These are phyloP conservation scores for Drosophila asahinai DNA, from an alignment of 1,140 invertebrate genomes.

Conservation along the genomic window DNA sequence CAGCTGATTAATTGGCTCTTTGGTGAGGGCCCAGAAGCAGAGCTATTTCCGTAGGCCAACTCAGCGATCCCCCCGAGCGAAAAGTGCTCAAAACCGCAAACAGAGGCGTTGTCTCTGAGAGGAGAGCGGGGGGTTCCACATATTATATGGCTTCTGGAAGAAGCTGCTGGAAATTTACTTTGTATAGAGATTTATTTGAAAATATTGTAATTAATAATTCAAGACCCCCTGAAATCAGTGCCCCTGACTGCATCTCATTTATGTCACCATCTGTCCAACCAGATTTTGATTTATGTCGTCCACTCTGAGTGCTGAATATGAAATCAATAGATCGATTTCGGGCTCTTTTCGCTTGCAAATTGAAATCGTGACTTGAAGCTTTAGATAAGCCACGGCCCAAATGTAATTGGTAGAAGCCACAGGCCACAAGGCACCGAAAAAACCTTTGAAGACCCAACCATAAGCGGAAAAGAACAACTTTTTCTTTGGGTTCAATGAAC, in stretches of 20 bases:
- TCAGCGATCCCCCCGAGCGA: conserved; percentile 11
- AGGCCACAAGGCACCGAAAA: neutral
- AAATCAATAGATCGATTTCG: conserved; percentile 81
- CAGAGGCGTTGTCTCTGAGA: conserved; percentile 13
- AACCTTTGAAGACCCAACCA: conserved; percentile 7
- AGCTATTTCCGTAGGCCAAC: conserved; percentile 51
- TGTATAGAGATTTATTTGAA: neutral
- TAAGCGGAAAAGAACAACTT: conserved; percentile 11
- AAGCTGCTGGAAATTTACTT: neutral
- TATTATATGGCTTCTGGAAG: neutral
- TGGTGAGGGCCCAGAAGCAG: conserved; percentile 1
- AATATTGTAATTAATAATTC: too few relatives aligned
- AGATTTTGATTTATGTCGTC: conserved; percentile 82
- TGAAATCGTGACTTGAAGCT: conserved; percentile 81
- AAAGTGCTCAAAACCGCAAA: neutral
- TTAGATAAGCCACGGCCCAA: conserved; percentile 67
- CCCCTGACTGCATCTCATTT: conserved; percentile 49
- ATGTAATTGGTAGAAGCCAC: conserved; percentile 56
- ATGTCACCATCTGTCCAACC: conserved; percentile 58
- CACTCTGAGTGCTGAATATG: conserved; percentile 81
- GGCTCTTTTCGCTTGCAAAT: conserved; percentile 71
- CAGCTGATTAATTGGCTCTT: conserved; percentile 50
- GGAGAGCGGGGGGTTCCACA: neutral
- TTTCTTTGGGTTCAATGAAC: conserved; percentile 57
- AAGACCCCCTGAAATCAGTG: neutral